phyloP scores from a whole-genome alignment of 2,888 invertebrate genomes.

The Synanthedon andrenaeformis region DNA sequence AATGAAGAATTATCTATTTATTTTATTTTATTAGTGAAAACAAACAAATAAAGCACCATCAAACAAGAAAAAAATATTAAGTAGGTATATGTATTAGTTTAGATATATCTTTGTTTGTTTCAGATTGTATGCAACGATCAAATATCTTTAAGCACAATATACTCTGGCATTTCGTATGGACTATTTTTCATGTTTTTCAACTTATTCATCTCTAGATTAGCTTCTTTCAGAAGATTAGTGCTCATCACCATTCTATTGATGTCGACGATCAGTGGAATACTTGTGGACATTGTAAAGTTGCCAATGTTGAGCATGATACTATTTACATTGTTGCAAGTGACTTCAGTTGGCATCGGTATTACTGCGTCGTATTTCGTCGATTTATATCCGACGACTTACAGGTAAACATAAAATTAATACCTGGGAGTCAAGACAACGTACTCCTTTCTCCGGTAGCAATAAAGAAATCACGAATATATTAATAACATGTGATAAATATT shows the following conservation, averaged over 20 bases:
- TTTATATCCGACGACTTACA: constrained; percentile 36
- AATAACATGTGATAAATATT: too few relatives aligned
- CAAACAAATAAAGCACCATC: too few relatives aligned
- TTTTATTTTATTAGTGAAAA: too few relatives aligned
- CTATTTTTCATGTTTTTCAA: constrained; percentile 66
- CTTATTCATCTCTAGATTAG: constrained; percentile 45
- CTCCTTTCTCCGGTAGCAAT: neutral
- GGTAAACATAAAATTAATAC: constrained; percentile 19
- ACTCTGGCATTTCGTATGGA: constrained; percentile 72
- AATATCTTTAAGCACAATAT: constrained; percentile 67
- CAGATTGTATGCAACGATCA: constrained; percentile 45
- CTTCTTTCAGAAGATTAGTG: constrained; percentile 56
- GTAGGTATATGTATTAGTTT: too few relatives aligned
- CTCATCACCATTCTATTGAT: constrained; percentile 45
- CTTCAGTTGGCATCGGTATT: constrained; percentile 27
- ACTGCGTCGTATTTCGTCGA: constrained; percentile 36
- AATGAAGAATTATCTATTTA: too few relatives aligned
- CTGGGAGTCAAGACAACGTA: neutral
- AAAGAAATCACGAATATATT: too few relatives aligned
- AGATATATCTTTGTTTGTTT: constrained; percentile 5
- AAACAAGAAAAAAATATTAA: too few relatives aligned
- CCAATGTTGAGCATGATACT: constrained; percentile 29
- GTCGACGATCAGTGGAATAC: constrained; percentile 59
- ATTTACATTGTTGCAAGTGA: constrained; percentile 29
- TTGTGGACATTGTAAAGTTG: constrained; percentile 50